phyloP scores from a whole-genome alignment of 2,797 vertebrate species.

The Australoheros facetus region DNA sequence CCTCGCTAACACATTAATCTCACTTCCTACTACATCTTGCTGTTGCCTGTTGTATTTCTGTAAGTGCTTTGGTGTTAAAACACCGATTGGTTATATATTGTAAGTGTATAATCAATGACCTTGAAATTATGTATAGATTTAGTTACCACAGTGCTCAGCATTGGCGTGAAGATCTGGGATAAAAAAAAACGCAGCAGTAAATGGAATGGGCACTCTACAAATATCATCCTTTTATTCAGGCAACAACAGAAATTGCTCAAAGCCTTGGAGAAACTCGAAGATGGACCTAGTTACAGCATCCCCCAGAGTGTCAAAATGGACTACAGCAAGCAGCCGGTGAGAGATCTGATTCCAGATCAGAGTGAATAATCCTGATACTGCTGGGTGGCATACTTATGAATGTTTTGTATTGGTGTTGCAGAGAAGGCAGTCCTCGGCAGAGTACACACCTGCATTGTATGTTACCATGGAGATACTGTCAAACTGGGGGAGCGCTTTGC shows the following conservation, averaged over 20 bases:
- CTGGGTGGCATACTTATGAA: not conserved
- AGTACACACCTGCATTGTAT: constrained; percentile 83
- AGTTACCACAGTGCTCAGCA: not conserved
- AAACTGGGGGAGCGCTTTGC: constrained; percentile 88
- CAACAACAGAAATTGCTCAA: constrained; percentile 87
- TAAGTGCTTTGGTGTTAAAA: not conserved
- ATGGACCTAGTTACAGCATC: constrained; percentile 41
- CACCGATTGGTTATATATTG: not conserved
- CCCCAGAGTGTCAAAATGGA: constrained; percentile 56
- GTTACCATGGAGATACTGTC: constrained; percentile 96
- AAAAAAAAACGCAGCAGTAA: not conserved
- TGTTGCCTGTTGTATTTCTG: not conserved
- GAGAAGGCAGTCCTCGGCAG: constrained; percentile 60
- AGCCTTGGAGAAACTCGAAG: constrained; percentile 81
- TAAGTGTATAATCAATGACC: constrained; percentile 2
- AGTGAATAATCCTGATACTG: constrained; percentile 19
- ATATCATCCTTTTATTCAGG: constrained; percentile 77
- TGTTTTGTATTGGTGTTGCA: constrained; percentile 50
- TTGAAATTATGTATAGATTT: constrained; percentile 21
- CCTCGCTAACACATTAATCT: not conserved
- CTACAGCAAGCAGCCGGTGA: constrained; percentile 64
- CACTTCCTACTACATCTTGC: not conserved
- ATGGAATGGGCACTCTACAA: constrained; percentile 26
- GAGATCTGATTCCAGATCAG: constrained; percentile 20
- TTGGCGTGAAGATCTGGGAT: constrained; percentile 25